phyloP scores from a whole-genome alignment of 2,888 invertebrate genomes.

The Biston betularia region DNA sequence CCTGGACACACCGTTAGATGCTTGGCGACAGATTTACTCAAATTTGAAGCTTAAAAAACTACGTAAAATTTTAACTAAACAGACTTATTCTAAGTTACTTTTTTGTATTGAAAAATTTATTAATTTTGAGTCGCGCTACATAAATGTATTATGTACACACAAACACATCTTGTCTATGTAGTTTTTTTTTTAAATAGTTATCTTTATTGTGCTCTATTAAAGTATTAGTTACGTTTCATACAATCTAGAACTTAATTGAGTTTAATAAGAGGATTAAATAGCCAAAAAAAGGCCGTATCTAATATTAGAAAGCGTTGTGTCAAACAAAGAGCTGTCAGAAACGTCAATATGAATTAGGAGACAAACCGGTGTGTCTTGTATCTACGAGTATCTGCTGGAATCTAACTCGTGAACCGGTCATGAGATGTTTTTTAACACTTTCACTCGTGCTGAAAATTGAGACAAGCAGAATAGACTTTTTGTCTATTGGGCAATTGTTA shows the following conservation, averaged over 20 bases:
- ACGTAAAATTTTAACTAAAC: too few species aligned
- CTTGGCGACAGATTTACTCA: too few species aligned
- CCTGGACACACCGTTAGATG: too few species aligned
- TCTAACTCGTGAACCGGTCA: conserved; percentile 34
- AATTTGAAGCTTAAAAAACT: too few species aligned
- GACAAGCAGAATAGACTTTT: conserved; percentile 16
- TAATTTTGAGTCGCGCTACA: too few species aligned
- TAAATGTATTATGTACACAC: too few species aligned
- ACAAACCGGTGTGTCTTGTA: conserved; percentile 21
- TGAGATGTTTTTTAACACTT: conserved; percentile 38
- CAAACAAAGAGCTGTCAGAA: conserved; percentile 45
- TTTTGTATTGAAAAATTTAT: too few species aligned
- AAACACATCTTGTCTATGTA: background rate
- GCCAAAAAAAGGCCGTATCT: conserved; percentile 12
- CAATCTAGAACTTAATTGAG: background rate
- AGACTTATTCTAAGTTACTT: too few species aligned
- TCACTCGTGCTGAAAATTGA: conserved; percentile 35
- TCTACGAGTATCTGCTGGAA: conserved; percentile 11
- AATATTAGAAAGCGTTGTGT: conserved; percentile 45
- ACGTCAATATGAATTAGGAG: conserved; percentile 37
- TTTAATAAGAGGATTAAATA: conserved; percentile 8
- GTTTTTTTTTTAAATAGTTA: background rate
- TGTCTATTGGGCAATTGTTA: conserved; percentile 22
- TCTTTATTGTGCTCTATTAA: background rate
- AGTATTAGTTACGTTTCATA: background rate